Evolutionary conservation across 2,888 invertebrate genomes (phyloP).

Genomic region (Ophion ellenae): DNA sequence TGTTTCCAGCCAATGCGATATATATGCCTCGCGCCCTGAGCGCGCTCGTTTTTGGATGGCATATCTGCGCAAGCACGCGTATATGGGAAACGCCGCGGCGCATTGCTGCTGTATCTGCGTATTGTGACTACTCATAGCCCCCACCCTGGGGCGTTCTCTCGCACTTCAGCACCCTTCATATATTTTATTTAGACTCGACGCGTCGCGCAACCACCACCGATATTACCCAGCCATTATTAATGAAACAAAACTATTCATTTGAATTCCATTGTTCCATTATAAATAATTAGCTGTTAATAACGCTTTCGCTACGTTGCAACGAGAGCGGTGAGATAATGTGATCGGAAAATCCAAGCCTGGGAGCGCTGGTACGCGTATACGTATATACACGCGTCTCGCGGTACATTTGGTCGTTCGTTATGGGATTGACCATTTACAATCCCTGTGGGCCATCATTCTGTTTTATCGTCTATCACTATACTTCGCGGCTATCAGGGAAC

Average conservation of each 20-base stretch:
- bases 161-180: constrained; percentile 71
- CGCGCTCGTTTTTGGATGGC: constrained; percentile 61
- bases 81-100: constrained; percentile 78
- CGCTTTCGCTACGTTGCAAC: constrained; percentile 69
- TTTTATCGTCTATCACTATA: constrained; percentile 42
- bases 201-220: constrained; percentile 71
- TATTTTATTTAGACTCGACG: constrained; percentile 82
- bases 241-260: constrained; percentile 84
- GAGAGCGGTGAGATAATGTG: constrained; percentile 71
- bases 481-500: constrained; percentile 51
- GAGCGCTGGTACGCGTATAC: constrained; percentile 17
- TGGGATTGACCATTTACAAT: constrained; percentile 61
- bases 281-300: constrained; percentile 83
- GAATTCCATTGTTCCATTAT: constrained; percentile 83
- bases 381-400: constrained; percentile 23
- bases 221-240: constrained; percentile 82
- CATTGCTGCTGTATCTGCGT: constrained; percentile 74
- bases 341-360: constrained; percentile 69
- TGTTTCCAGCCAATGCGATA: constrained; percentile 49
- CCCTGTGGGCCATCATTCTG: constrained; percentile 60
- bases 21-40: constrained; percentile 29
- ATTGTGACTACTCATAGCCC: constrained; percentile 43
- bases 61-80: constrained; percentile 50
- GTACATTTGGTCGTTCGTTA: constrained; percentile 50
- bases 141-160: constrained; percentile 20